Conservation (phyloP, 2,888 invertebrate species). For the Lapara coniferarum region DNA sequence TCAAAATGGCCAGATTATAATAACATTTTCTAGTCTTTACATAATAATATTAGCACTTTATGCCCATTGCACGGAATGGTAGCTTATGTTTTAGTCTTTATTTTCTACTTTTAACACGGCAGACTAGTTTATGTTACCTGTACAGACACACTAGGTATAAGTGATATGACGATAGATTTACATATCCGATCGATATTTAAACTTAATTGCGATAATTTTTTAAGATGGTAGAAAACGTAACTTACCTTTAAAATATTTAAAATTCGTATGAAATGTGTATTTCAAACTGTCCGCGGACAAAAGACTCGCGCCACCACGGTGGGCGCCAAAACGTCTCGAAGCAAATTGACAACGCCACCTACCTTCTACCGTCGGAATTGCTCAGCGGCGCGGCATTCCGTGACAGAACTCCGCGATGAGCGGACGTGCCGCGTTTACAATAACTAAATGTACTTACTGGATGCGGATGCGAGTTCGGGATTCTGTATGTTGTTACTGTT, state of each 20-base stretch:
- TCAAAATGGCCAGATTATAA: too few relatives aligned
- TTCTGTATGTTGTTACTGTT: slow-evolving; percentile 13
- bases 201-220: too few relatives aligned
- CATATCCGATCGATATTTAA: too few relatives aligned
- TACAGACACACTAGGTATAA: too few relatives aligned
- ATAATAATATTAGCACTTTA: too few relatives aligned
- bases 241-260: background rate
- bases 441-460: slow-evolving; percentile 58
- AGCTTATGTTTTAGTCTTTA: too few relatives aligned
- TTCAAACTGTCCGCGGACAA: slow-evolving; percentile 34
- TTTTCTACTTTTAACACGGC: too few relatives aligned
- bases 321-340: slow-evolving; percentile 66
- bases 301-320: slow-evolving; percentile 45
- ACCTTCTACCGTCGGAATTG: slow-evolving; percentile 55
- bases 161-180: too few relatives aligned
- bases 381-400: slow-evolving; percentile 62
- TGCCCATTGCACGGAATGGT: too few relatives aligned
- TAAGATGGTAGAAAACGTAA: too few relatives aligned
- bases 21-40: too few relatives aligned
- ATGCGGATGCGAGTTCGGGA: slow-evolving; percentile 22
- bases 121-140: too few relatives aligned
- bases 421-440: slow-evolving; percentile 60
- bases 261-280: background rate
- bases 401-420: slow-evolving; percentile 67
- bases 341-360: slow-evolving; percentile 76